Conservation (phyloP, 2,113 vertebrate species). For the Myocastor coypus region DNA sequence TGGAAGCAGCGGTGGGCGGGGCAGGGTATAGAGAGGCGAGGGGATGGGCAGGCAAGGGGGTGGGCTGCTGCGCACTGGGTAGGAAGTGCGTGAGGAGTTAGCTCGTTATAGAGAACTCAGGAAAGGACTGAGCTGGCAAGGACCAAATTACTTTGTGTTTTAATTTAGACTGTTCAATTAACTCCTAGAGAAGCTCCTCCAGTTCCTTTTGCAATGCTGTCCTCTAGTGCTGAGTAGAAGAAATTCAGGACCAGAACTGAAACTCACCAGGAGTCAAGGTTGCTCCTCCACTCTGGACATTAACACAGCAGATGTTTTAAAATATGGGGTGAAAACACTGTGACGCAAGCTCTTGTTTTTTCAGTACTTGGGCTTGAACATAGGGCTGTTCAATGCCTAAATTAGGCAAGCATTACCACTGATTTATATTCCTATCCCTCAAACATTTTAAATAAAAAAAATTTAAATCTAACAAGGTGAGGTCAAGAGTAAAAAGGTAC, state of each 20-base stretch:
- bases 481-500: background rate
- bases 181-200: background rate
- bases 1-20: background rate
- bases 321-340: background rate
- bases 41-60: too few species aligned
- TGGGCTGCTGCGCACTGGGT: background rate
- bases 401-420: background rate
- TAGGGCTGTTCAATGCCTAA: background rate
- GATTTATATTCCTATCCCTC: background rate
- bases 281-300: background rate
- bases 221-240: conserved; percentile 27
- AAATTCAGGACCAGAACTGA: background rate
- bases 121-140: background rate
- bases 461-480: background rate
- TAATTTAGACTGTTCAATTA: background rate
- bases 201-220: conserved; percentile 64
- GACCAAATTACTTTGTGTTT: background rate
- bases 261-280: background rate
- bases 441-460: background rate
- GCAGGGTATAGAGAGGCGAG: too few species aligned
- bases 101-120: background rate
- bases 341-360: background rate
- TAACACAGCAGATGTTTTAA: background rate
- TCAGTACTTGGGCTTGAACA: background rate
- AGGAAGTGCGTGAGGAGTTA: background rate